Percentiles rank a stretch among this genome's conserved stretches.
These are phyloP conservation scores for Hirundichthys speculiger DNA, from an alignment of 2,113 vertebrate genomes.

Conservation along the genomic window DNA sequence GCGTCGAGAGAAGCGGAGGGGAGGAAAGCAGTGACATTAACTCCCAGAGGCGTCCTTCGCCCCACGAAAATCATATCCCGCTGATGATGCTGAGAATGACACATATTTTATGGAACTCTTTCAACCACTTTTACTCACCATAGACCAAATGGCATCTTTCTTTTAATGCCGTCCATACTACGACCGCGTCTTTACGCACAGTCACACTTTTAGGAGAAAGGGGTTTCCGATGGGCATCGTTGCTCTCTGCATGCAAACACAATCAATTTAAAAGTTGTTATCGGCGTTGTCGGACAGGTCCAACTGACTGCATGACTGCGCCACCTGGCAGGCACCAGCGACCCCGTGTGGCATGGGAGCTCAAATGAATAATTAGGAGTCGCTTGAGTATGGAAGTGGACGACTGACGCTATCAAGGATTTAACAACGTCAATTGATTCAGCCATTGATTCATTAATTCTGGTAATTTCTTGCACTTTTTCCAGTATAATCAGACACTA, in stretches of 20 bases:
- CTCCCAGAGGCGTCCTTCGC: constrained; percentile 27
- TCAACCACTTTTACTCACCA: not conserved
- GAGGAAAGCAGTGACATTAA: constrained; percentile 34
- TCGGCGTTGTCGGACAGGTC: constrained; percentile 15
- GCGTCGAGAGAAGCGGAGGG: constrained; percentile 38
- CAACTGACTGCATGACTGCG: constrained; percentile 16
- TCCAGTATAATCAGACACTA: too few species aligned
- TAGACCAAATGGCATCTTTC: not conserved
- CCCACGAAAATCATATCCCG: not conserved
- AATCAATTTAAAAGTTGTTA: constrained; percentile 50
- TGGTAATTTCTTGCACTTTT: too few species aligned
- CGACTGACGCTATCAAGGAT: too few species aligned
- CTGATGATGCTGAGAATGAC: not conserved
- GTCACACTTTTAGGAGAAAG: not conserved
- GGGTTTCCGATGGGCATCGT: not conserved
- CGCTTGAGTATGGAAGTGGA: not conserved
- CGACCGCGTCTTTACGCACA: not conserved
- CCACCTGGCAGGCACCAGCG: constrained; percentile 55
- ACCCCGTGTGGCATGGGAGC: constrained; percentile 55
- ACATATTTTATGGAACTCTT: not conserved
- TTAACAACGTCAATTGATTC: too few species aligned
- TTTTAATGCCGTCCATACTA: not conserved
- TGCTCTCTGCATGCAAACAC: constrained; percentile 3
- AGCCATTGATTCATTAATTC: too few species aligned
- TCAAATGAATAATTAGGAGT: not conserved